Conservation (phyloP, 2,888 invertebrate species). For the Phaedon cochleariae region DNA sequence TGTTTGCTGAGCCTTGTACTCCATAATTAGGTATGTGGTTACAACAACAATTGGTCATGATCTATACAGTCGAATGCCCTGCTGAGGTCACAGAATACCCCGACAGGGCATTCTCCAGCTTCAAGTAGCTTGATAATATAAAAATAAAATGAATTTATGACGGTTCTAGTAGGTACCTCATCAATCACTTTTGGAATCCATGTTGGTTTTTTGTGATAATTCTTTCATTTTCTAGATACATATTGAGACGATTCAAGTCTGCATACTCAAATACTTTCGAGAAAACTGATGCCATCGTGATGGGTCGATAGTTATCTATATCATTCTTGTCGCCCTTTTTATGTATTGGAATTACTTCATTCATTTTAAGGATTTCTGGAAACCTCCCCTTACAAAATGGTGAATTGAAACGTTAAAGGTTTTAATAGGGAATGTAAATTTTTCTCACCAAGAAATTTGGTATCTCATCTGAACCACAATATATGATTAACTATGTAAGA, state of each 20-base stretch:
- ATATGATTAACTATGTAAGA: background rate
- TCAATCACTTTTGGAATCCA: background rate
- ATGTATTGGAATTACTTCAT: background rate
- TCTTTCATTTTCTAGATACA: slow-evolving; percentile 2
- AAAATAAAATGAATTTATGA: background rate
- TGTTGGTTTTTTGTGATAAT: background rate
- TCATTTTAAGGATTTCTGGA: background rate
- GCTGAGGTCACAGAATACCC: background rate
- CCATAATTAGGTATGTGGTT: slow-evolving; percentile 2
- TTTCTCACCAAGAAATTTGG: slow-evolving; percentile 1
- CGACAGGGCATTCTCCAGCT: background rate
- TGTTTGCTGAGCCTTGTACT: background rate
- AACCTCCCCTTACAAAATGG: background rate
- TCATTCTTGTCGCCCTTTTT: background rate
- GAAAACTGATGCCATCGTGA: slow-evolving; percentile 6
- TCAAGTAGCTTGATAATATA: background rate
- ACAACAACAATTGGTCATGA: background rate
- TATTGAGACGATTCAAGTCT: slow-evolving; percentile 2
- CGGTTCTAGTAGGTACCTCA: too few relatives aligned
- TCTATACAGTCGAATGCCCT: background rate
- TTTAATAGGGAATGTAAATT: background rate
- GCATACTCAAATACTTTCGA: background rate
- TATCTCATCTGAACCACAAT: background rate
- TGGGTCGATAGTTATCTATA: background rate
- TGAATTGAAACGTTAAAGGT: background rate